Evolutionary conservation across 2,797 vertebrate genomes (phyloP), one percentile per base, ranked within the genome.

Genomic region (Melanitta fusca): DNA sequence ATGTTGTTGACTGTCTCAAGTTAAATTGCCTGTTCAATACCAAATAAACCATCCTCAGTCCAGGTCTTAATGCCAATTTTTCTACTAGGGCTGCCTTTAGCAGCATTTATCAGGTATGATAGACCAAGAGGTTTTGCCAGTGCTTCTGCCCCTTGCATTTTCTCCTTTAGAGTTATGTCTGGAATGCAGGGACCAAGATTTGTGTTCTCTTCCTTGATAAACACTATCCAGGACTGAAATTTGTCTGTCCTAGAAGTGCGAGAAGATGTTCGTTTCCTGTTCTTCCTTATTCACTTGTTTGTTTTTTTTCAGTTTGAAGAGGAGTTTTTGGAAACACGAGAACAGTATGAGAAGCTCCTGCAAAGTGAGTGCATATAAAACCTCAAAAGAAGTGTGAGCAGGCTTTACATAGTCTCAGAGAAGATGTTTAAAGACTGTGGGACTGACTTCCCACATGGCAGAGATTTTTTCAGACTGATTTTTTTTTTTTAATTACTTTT

Each of bases 241-340:
- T 28, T 91, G 8, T 56, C 24, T 89, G 22, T 54, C 85, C 36
- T 43, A 71, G 43, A 87, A 87, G 43, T 60, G 21, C 81, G 38
- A 78, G 54, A 72, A 84, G 8, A 39, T 7, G 3, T 17, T 88
- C 0, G 28, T 58, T 88, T 86, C 24, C 19, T 78, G n/a, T 51
- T 80, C 24, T 56, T 45, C 16, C 10, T 79, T 41, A 6, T 64
- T 82, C 72, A 54, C 39, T 81, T 78, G 47, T 49, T 49, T 69
- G 34, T 82, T 92, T 79, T 92, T 79, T 83, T 65, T 72, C 97
- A 99, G 99, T 99, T 99, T 96, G 99, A 99, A 65, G 99, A 99
- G 93, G 95, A 98, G 38, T 79, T 96, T 94, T 73, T 99, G 84
- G 98, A 98, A 86, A 98, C 96, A 7, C 96, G 91, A 45, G 98